These are phyloP conservation scores for Thyatira batis DNA, from an alignment of 2,888 invertebrate species.

Conservation along the genomic window DNA sequence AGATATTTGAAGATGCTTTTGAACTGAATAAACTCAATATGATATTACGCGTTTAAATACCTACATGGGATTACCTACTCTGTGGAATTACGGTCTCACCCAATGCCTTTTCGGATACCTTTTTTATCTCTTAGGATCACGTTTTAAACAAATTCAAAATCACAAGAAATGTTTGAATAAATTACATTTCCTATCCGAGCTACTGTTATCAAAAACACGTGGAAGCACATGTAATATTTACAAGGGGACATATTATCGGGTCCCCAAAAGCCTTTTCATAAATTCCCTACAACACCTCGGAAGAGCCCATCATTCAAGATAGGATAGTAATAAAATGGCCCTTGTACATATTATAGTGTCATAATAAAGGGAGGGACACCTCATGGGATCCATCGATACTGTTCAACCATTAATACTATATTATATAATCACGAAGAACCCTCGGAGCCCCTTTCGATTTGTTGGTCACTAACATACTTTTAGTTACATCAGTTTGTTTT, in stretches of 20 bases:
- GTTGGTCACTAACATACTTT: constrained; percentile 8
- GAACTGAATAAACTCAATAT: too few relatives aligned
- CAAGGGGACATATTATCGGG: constrained; percentile 43
- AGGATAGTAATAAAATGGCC: constrained; percentile 70
- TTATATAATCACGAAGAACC: constrained; percentile 45
- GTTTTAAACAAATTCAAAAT: too few relatives aligned
- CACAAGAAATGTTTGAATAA: constrained; percentile 9
- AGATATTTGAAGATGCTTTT: too few relatives aligned
- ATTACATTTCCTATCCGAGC: constrained; percentile 21
- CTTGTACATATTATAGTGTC: constrained; percentile 70
- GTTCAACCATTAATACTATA: constrained; percentile 70
- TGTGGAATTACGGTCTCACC: too few relatives aligned
- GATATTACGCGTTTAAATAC: too few relatives aligned
- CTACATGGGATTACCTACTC: too few relatives aligned
- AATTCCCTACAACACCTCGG: constrained; percentile 57
- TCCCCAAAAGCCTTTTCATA: constrained; percentile 60
- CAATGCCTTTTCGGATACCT: too few relatives aligned
- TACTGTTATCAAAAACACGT: constrained; percentile 29
- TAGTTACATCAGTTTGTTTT: not conserved
- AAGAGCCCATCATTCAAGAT: constrained; percentile 61
- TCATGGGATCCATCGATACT: constrained; percentile 72
- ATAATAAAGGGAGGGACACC: constrained; percentile 63
- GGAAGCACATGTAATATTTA: constrained; percentile 46
- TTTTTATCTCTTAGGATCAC: too few relatives aligned
- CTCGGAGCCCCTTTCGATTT: constrained; percentile 28